Base-by-base conservation (phyloP, 2,888 invertebrate species). In the Tribolium freemani region DNA sequence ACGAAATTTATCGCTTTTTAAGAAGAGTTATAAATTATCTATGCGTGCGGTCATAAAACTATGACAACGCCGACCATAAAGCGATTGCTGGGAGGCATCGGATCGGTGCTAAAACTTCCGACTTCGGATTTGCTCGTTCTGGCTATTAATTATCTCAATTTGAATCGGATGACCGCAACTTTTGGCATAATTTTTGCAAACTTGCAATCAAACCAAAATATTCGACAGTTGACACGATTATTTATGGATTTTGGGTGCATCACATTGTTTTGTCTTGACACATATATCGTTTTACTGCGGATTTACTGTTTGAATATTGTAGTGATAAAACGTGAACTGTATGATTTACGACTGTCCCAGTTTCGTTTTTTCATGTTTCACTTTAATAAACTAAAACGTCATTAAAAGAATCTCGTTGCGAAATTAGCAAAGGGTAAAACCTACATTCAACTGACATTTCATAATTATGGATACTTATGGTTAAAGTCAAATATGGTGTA, bases 21-120 rank as follows among this genome's bases (percentile, higher is more conserved):
- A 64, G 54, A 4, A 56, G 54, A 53, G 54, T 66, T 45, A 45
- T 66, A 66, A 66, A 66, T 66, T 66, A 31, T 66, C 54, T 21
- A 45, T 66, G 54, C 46, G 54, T 54, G 66, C 31, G 31, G 26
- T 54, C 56, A 38, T 66, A 66, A 66, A 66, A 66, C 51, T 64
- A 64, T 53, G 64, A 54, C 66, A 66, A 44, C 38, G 21, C 8
- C 51, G 16, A 11, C 20, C 46, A 66, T 66, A 66, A 66, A 66
- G 26, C 45, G 44, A 66, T 66, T 54, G 66, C 66, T 54, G 6
- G 9, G 2, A 66, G 26, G 31, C 51, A 63, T 51, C 5, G 9
- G 5, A 31, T 31, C 31, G 9, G 31, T 3, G 5, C 8, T n/a
- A n/a, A 38, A 38, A 38, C 38, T 38, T 38, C 38, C 38, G 38